Percentiles rank a stretch among this genome's conserved stretches.
Evolutionary conservation across 2,797 vertebrate species (phyloP).

Genomic region (Ptychadena robeensis): DNA sequence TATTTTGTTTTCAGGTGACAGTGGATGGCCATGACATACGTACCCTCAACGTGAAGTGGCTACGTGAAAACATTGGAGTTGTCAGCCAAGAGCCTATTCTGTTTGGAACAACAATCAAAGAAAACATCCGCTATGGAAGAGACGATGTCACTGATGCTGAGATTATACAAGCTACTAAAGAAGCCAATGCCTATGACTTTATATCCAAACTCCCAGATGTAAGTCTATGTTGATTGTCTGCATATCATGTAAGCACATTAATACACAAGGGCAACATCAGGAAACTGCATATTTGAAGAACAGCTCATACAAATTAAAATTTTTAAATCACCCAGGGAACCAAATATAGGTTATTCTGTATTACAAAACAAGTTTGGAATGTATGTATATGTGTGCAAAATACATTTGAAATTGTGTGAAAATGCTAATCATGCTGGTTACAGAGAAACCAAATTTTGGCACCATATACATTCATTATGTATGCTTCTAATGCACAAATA

Average conservation of each 20-base stretch:
- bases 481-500: too few relatives aligned
- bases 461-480: too few relatives aligned
- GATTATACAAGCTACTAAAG: conserved; percentile 74
- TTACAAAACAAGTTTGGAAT: not conserved
- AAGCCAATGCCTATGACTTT: conserved; percentile 78
- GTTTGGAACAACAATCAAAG: conserved; percentile 76
- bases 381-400: not conserved
- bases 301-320: not conserved
- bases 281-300: not conserved
- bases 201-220: conserved; percentile 76
- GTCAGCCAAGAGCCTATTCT: conserved; percentile 75
- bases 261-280: not conserved
- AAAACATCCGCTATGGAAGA: conserved; percentile 75
- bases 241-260: not conserved
- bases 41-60: conserved; percentile 73
- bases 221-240: conserved; percentile 58
- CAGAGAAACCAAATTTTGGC: too few relatives aligned
- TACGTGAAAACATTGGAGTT: conserved; percentile 76
- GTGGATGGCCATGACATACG: conserved; percentile 74
- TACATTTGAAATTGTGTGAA: not conserved
- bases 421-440: too few relatives aligned
- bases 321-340: not conserved
- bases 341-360: not conserved
- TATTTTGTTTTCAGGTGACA: conserved; percentile 68
- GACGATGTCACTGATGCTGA: conserved; percentile 74